phyloP scores from a whole-genome alignment of 2,113 vertebrate species.

The Leucopsar rothschildi region DNA sequence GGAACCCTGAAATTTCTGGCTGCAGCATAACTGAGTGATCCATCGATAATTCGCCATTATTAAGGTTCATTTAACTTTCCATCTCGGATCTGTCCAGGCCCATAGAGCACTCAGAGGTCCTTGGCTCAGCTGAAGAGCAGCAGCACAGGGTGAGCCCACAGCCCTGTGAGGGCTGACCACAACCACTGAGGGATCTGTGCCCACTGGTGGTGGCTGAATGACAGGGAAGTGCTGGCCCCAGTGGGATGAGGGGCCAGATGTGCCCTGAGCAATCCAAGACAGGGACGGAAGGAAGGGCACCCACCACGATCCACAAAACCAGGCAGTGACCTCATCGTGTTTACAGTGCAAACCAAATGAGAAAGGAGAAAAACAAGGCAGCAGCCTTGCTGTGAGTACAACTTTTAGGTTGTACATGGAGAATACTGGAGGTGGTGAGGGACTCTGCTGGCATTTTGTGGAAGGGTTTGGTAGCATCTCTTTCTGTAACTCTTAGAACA shows the following conservation, averaged over 20 bases:
- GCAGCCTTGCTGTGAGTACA: background rate
- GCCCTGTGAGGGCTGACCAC: background rate
- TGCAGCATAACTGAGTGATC: background rate
- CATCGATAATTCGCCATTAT: background rate
- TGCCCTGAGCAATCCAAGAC: background rate
- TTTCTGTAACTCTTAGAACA: background rate
- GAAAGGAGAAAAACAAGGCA: background rate
- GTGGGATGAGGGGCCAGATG: background rate
- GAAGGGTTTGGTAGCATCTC: background rate
- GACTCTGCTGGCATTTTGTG: background rate
- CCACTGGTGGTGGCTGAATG: background rate
- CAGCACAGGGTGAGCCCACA: background rate
- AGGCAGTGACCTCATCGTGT: background rate
- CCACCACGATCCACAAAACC: background rate
- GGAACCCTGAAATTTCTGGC: constrained; percentile 17
- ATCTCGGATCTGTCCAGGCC: background rate
- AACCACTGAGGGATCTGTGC: background rate
- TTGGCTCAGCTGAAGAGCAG: background rate
- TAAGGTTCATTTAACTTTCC: background rate
- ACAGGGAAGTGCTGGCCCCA: background rate
- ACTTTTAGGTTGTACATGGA: background rate
- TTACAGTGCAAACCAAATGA: background rate
- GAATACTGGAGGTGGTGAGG: background rate
- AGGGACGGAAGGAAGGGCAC: constrained; percentile 25
- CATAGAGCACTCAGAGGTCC: background rate